Percentiles rank a stretch among this genome's conserved stretches.
Conservation (phyloP, 2,888 invertebrate species). For the Argynnis bischoffii region DNA sequence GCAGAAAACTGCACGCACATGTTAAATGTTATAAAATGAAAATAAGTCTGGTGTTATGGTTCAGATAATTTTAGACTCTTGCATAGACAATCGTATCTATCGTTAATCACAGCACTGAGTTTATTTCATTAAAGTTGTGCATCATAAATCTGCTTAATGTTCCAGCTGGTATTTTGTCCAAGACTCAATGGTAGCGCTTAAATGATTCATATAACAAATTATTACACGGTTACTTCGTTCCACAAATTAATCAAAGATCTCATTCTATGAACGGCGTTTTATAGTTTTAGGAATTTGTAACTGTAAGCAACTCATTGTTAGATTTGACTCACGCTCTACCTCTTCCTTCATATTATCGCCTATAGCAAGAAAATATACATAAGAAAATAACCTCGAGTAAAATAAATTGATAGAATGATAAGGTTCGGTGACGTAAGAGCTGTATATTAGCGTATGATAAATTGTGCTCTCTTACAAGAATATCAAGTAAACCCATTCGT, state of each 20-base stretch:
- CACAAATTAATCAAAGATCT: slow-evolving; percentile 45
- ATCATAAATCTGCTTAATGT: slow-evolving; percentile 38
- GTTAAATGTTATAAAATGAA: not conserved
- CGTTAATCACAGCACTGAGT: slow-evolving; percentile 18
- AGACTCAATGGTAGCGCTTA: slow-evolving; percentile 39
- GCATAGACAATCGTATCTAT: not conserved
- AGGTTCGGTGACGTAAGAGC: not conserved
- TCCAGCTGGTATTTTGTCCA: slow-evolving; percentile 32
- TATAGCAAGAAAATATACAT: slow-evolving; percentile 6
- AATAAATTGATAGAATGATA: slow-evolving; percentile 18
- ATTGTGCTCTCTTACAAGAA: slow-evolving; percentile 19
- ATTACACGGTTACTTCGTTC: slow-evolving; percentile 46
- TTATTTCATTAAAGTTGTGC: slow-evolving; percentile 21
- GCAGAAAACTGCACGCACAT: not conserved
- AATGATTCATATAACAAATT: slow-evolving; percentile 46
- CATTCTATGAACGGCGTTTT: slow-evolving; percentile 45
- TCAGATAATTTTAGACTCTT: not conserved
- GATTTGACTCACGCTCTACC: slow-evolving; percentile 41
- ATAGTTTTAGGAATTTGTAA: slow-evolving; percentile 42
- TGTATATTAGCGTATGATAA: slow-evolving; percentile 12
- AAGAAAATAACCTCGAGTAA: slow-evolving; percentile 26
- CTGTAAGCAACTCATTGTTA: slow-evolving; percentile 36
- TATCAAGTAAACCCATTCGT: not conserved
- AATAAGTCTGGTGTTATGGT: not conserved
- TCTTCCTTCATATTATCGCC: slow-evolving; percentile 23